Evolutionary conservation across 2,888 invertebrate species (phyloP).

Genomic region (Pristionchus fissidentatus): DNA sequence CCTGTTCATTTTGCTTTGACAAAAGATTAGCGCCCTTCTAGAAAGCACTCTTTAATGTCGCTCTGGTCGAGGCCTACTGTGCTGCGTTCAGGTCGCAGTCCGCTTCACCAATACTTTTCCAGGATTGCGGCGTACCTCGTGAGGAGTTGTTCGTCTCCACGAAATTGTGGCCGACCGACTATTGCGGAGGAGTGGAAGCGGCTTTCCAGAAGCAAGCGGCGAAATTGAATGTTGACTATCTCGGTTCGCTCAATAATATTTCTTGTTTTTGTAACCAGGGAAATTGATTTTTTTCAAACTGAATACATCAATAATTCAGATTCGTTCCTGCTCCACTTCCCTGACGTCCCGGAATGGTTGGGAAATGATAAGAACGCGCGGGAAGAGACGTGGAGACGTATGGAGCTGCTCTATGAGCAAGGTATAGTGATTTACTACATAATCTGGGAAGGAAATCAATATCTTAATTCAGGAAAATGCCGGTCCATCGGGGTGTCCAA

Average conservation of each 20-base stretch:
- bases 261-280: neutral
- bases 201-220: conserved; percentile 74
- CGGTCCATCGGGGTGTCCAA: conserved; percentile 77
- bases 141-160: conserved; percentile 75
- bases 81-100: conserved; percentile 87
- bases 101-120: conserved; percentile 59
- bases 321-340: conserved; percentile 76
- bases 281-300: neutral
- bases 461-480: conserved; percentile 63
- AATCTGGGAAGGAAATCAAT: neutral
- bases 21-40: neutral
- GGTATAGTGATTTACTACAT: conserved; percentile 24
- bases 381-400: conserved; percentile 76
- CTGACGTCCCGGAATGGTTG: conserved; percentile 74
- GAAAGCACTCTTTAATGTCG: conserved; percentile 48
- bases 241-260: conserved; percentile 66
- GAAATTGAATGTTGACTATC: conserved; percentile 74
- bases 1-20: too few relatives aligned
- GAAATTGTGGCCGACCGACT: conserved; percentile 77
- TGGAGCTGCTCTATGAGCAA: conserved; percentile 75
- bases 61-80: conserved; percentile 85
- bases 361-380: conserved; percentile 60
- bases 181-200: conserved; percentile 70
- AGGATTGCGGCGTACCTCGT: conserved; percentile 73
- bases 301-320: conserved; percentile 62